Evolutionary conservation across 2,797 vertebrate species (phyloP), one percentile per base, ranked within the genome.

Genomic region (Hipposideros larvatus): DNA sequence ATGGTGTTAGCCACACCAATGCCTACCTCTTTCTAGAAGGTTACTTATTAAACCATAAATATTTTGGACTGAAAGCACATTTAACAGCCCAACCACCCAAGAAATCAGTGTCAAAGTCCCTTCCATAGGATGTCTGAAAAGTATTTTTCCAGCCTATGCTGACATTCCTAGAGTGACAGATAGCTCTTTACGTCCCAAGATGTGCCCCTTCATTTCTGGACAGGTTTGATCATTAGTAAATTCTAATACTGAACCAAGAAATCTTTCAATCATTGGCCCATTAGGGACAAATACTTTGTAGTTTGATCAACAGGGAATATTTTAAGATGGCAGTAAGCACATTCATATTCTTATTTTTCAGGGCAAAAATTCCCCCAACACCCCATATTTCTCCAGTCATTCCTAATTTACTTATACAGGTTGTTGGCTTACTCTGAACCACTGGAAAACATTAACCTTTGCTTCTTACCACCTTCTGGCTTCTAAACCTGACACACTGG

Each of bases 261-360:
- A 84, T 74, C n/a, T 87, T 91, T 93, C 1, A 28, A 77, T 13
- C 31, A 55, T 0, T 79, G n/a, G 19, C 21, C 15, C 55, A 87
- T 71, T 34, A 63, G 48, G 6, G 24, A 15, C 82, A 94, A 83
- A 82, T 73, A 70, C 55, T 92, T 59, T 86, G 2, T 71, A 87
- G 6, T 80, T 70, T 70, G 41, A 53, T 88, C 34, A 87, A 85
- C 18, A 95, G 4, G 37, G 82, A 92, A 51, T 86, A 96, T 83
- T n/a, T 90, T 14, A 91, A 83, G 59, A 73, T 14, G 9, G 11
- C 31, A 57, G 43, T 59, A n/a, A 78, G 11, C 57, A 63, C 11
- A 92, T 53, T 61, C 13, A 92, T 61, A 16, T 92, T 73, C 31
- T 28, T 48, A 89, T 51, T 87, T 88, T 89, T 66, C 31, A 41